These are phyloP conservation scores for Ophioninae sp. DNA, from an alignment of 2,888 invertebrate genomes.

Conservation along the genomic window DNA sequence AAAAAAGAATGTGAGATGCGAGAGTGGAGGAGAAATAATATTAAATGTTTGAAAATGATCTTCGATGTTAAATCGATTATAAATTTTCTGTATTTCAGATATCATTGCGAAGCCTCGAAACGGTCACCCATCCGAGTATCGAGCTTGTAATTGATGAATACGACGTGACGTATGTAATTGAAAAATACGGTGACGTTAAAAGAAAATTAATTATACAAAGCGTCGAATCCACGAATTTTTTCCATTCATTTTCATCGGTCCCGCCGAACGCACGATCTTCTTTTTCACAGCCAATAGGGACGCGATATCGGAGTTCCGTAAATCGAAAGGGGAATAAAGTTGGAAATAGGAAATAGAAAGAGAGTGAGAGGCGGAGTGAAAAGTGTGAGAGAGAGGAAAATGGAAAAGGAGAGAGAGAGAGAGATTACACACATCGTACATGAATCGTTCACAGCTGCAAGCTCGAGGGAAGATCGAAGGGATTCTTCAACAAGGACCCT, in stretches of 20 bases:
- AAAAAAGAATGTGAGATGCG: no score
- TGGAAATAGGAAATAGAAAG: neutral
- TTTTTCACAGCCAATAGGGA: constrained; percentile 5
- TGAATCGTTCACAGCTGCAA: constrained; percentile 31
- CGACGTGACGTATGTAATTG: neutral
- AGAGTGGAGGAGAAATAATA: no score
- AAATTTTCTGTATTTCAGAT: no score
- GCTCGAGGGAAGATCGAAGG: constrained; percentile 50
- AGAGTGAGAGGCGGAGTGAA: neutral
- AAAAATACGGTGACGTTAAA: neutral
- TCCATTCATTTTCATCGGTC: constrained; percentile 20
- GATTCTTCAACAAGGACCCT: constrained; percentile 58
- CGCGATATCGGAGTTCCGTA: constrained; percentile 4
- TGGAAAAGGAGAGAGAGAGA: neutral
- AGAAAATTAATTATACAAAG: neutral
- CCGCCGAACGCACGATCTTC: neutral
- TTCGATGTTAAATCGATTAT: no score
- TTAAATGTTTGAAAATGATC: no score
- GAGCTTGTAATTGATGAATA: neutral
- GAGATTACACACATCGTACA: constrained; percentile 19
- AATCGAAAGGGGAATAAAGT: neutral
- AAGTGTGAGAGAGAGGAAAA: neutral
- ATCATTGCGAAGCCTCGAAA: no score
- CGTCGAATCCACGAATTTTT: constrained; percentile 29
- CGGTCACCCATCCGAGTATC: neutral